phyloP scores from a whole-genome alignment of 2,113 vertebrate species.

The Columba janthina region DNA sequence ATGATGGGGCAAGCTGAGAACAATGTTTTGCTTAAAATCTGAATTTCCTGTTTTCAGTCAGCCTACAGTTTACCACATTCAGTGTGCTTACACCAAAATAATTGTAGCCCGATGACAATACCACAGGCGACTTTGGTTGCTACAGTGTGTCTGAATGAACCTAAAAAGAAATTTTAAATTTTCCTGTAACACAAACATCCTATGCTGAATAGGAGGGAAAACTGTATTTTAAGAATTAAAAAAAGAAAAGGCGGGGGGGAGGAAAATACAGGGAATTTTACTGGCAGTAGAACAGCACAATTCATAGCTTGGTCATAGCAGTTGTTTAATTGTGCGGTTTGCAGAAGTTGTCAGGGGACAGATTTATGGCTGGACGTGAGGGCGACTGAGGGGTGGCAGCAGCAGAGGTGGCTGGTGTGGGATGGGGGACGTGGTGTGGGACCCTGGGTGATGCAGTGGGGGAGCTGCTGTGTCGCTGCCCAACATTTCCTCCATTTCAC shows the following conservation, averaged over 20 bases:
- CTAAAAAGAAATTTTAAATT: background rate
- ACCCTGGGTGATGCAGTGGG: rapidly evolving
- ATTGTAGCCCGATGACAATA: background rate
- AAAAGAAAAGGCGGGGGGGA: background rate
- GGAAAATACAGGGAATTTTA: background rate
- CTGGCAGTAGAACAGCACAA: background rate
- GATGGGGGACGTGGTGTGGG: background rate
- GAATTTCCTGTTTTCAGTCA: background rate
- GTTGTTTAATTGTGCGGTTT: background rate
- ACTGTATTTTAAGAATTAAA: background rate
- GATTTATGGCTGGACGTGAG: background rate
- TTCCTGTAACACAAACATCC: background rate
- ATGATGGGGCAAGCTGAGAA: background rate
- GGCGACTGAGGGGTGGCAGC: background rate
- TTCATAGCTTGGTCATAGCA: background rate
- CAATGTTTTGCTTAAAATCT: background rate
- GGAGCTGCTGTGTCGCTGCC: background rate
- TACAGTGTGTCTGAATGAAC: background rate
- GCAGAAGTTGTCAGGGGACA: background rate
- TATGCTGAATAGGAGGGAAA: background rate
- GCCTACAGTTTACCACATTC: background rate
- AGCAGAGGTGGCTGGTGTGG: background rate
- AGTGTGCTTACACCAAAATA: background rate
- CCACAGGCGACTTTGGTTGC: background rate
- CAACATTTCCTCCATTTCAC: background rate